These are phyloP conservation scores for Cerastis leucographa DNA, from an alignment of 2,888 invertebrate genomes.

Conservation along the genomic window DNA sequence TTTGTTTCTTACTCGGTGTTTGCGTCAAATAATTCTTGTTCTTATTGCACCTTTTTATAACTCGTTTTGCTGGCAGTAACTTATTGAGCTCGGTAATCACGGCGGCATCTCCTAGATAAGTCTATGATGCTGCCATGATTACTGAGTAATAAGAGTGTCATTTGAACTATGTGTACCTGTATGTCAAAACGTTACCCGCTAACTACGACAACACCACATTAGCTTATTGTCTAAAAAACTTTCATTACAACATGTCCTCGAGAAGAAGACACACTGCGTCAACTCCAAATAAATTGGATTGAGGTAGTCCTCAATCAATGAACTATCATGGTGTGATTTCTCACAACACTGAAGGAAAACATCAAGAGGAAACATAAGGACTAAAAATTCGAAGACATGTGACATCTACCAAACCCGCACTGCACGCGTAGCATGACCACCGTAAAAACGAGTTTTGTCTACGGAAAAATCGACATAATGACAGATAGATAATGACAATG, in stretches of 20 bases:
- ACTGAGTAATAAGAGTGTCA: neutral
- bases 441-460: no score
- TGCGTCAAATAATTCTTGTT: constrained; percentile 39
- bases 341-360: no score
- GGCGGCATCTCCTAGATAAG: neutral
- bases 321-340: no score
- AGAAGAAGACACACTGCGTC: neutral
- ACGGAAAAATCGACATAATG: no score
- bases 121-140: no score
- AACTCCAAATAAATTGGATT: neutral
- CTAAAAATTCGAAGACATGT: no score
- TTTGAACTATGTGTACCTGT: neutral
- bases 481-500: no score
- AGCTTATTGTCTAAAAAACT: no score
- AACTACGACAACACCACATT: neutral
- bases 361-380: no score
- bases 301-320: neutral
- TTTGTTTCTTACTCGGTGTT: constrained; percentile 42
- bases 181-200: neutral
- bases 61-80: neutral
- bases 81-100: neutral
- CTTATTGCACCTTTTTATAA: constrained; percentile 18
- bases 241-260: neutral
- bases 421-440: no score
- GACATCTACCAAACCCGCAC: no score